Evolutionary conservation across 1,140 invertebrate genomes (phyloP).

Genomic region (Drosophila guanche): DNA sequence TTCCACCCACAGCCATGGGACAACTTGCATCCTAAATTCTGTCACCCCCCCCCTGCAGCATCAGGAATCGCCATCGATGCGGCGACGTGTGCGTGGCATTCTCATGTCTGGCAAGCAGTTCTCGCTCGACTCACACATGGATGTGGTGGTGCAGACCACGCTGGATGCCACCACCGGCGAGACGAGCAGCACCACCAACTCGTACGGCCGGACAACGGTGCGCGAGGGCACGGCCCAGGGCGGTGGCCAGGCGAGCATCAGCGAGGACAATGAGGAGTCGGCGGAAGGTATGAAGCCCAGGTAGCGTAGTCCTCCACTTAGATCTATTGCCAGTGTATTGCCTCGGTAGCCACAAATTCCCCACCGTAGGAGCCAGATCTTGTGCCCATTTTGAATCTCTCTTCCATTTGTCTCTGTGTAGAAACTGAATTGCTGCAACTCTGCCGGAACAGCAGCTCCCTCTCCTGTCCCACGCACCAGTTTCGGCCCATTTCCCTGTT

Average conservation of each 20-base stretch:
- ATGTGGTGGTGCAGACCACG: constrained; percentile 85
- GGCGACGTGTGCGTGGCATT: constrained; percentile 92
- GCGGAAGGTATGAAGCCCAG: constrained; percentile 83
- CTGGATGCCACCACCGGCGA: constrained; percentile 47
- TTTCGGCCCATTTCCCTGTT: constrained; percentile 63
- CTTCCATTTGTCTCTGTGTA: constrained; percentile 6
- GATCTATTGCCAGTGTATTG: constrained; percentile 42
- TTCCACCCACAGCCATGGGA: no score
- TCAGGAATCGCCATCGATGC: constrained; percentile 87
- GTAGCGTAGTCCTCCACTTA: constrained; percentile 75
- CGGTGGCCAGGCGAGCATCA: constrained; percentile 57
- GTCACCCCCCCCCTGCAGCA: constrained; percentile 41
- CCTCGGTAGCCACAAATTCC: constrained; percentile 21
- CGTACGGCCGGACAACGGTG: constrained; percentile 28
- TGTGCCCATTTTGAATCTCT: neutral
- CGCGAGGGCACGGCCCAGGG: neutral
- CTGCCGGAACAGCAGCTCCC: constrained; percentile 26
- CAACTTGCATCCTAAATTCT: no score
- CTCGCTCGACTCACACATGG: constrained; percentile 95
- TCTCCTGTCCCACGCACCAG: constrained; percentile 45
- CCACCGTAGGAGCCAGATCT: neutral
- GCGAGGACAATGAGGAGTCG: constrained; percentile 77
- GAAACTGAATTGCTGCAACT: constrained; percentile 68
- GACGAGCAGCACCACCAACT: constrained; percentile 20
- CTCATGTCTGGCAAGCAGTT: constrained; percentile 95